These are phyloP conservation scores for Parascotia fuliginaria DNA, from an alignment of 2,888 invertebrate species.

Conservation along the genomic window DNA sequence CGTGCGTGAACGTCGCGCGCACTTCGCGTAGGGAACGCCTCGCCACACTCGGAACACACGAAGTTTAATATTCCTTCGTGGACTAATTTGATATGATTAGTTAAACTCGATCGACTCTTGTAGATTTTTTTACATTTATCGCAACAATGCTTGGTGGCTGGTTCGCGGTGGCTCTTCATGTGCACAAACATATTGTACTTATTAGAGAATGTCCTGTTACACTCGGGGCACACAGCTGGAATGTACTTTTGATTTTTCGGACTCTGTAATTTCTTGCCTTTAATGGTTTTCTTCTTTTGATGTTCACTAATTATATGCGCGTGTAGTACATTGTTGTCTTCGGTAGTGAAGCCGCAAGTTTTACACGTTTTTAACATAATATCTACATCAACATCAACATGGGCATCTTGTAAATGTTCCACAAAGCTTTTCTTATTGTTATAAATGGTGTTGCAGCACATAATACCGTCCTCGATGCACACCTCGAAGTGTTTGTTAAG, in stretches of 20 bases:
- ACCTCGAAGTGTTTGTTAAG: constrained; percentile 61
- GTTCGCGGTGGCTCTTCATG: constrained; percentile 65
- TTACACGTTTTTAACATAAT: constrained; percentile 44
- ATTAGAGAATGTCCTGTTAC: constrained; percentile 78
- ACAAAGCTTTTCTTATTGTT: constrained; percentile 51
- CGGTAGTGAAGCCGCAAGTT: constrained; percentile 53
- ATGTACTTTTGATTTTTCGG: constrained; percentile 61
- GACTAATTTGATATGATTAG: constrained; percentile 66
- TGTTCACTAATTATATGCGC: constrained; percentile 47
- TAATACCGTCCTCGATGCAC: constrained; percentile 44
- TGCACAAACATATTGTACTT: constrained; percentile 80
- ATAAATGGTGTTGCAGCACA: constrained; percentile 56
- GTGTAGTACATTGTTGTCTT: constrained; percentile 31
- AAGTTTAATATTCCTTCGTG: constrained; percentile 76
- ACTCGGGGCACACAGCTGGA: constrained; percentile 76
- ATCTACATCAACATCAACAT: constrained; percentile 35
- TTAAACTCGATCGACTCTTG: constrained; percentile 72
- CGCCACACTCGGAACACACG: constrained; percentile 75
- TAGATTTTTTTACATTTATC: constrained; percentile 76
- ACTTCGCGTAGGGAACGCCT: constrained; percentile 73
- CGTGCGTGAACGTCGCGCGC: constrained; percentile 72
- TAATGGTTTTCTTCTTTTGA: constrained; percentile 14
- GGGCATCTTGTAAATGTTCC: constrained; percentile 56
- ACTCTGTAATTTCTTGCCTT: constrained; percentile 33
- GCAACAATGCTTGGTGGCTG: constrained; percentile 53